Base-by-base conservation (phyloP, 2,797 vertebrate genomes). In the Ambastaia sidthimunki region DNA sequence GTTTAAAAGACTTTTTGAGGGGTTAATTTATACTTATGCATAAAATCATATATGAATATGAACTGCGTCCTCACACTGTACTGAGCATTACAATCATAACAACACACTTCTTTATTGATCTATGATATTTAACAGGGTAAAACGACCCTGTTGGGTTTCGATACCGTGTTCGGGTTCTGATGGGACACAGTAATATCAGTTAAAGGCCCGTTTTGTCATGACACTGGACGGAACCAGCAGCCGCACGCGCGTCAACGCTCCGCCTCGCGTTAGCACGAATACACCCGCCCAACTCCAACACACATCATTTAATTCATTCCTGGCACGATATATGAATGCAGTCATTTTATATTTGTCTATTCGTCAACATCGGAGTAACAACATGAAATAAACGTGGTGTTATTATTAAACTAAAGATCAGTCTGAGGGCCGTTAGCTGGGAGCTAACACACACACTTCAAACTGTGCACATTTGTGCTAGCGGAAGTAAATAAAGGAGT, bases 371-470 rank as follows among this genome's bases (percentile, higher is more conserved):
- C 7, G 18, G 31, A 2, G 4, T 15, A 10, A 5, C 15, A 2
- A 18, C 3, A 15, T 15, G 23, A 4, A 4, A 37, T 60, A 63
- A 41, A 78, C 0, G 1, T 1, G 15, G 1, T n/a, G 44, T 52
- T 71, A 73, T 54, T 71, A 48, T 55, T 19, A 55, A 28, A 63
- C 68, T 19, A 18, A 10, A 41, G 34, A 6, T 55, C 12, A 67
- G 7, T 34, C n/a, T 16, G 57, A 54, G 70, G 70, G 78, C 70
- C 78, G 59, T 80, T 80, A 80, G 78, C 78, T 9, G 70, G 7
- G 73, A 44, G 78, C 78, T 79, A 79, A 41, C 47, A 63, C 44
- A 78, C 37, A 65, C 7, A 37, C 44, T 55, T 66, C 19, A 72
- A 71, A 52, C 34, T 63, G 77, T 57, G 54, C 31, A 66, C 19